Evolutionary conservation across 2,797 vertebrate genomes (phyloP), one percentile per base, ranked within the genome.

Genomic region (Brachyrhaphis roseni): DNA sequence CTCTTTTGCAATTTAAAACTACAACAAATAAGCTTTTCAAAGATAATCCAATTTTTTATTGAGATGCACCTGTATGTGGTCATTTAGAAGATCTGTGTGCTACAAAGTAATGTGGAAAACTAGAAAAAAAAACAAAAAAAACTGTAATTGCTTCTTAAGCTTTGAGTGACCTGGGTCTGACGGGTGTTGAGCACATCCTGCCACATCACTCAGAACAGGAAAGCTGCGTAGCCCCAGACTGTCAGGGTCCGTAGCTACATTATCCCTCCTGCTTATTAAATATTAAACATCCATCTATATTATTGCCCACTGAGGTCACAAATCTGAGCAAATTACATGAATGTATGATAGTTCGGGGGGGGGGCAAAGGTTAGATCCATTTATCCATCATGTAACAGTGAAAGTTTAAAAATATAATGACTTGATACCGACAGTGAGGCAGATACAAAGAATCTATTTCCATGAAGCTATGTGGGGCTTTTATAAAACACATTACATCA

Each of bases 231-330:
- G 41, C 55, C 55, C 10, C 74, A n/a, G 88, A 74, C 90, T 90
- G 82, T 45, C 10, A 77, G 77, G 74, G 64, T 81, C 70, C 16
- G 74, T 7, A 45, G 83, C 85, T 87, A 53, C 88, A 91, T 88
- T 89, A 86, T 57, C 76, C 80, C 78, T 46, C 72, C 64, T 68
- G 82, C 82, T 36, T 84, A 90, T 92, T 86, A 93, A 93, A 90
- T 93, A 93, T 93, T 90, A 82, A 92, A 87, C 72, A 90, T 91
- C 78, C 76, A 79, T 90, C 85, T 75, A 83, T 78, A 75, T 88
- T 87, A 88, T 84, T 86, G 81, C 85, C 75, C 80, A 75, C 76
- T 6, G 16, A 84, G 81, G 78, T 84, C 62, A 79, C 84, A 88
- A 87, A 87, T 68, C 66, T 71, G 73, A 72, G 79, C 70, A 82